Evolutionary conservation across 1,140 invertebrate genomes (phyloP).

Genomic region (Drosophila prosaltans): DNA sequence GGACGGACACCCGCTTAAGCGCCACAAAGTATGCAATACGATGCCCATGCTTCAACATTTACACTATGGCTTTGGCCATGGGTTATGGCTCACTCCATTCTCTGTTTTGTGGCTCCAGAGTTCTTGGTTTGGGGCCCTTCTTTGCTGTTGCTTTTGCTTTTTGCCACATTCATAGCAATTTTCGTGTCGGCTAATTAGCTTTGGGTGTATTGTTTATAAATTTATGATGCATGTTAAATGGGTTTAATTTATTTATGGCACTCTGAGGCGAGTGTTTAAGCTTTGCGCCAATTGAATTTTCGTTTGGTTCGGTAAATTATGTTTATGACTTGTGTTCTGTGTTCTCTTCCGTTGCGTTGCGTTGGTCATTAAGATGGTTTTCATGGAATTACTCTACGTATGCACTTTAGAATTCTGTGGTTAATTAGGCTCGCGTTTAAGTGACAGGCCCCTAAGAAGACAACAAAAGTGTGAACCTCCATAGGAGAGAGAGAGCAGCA

Average conservation of each 20-base stretch:
- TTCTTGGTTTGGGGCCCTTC: background rate
- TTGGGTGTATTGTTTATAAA: conserved; percentile 80
- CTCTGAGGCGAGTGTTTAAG: conserved; percentile 56
- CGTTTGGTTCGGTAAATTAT: conserved; percentile 62
- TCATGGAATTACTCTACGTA: conserved; percentile 45
- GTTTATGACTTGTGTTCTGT: conserved; percentile 52
- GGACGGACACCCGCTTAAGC: background rate
- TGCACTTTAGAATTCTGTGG: conserved; percentile 36
- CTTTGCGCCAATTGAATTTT: conserved; percentile 68
- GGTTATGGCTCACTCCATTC: conserved; percentile 27
- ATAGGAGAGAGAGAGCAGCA: background rate
- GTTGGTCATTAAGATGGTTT: conserved; percentile 27
- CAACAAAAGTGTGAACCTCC: background rate
- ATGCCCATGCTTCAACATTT: conserved; percentile 44
- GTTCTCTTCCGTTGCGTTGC: conserved; percentile 19
- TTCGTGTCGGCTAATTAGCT: conserved; percentile 79
- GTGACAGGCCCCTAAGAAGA: conserved; percentile 32
- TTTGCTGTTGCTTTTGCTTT: background rate
- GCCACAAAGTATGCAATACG: conserved; percentile 45
- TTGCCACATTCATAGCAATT: conserved; percentile 67
- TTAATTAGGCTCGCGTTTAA: conserved; percentile 54
- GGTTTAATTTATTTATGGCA: conserved; percentile 80
- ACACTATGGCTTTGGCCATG: conserved; percentile 30
- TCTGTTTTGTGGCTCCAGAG: background rate
- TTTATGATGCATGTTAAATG: conserved; percentile 80